Percentiles rank a stretch among this genome's conserved stretches.
Conservation (phyloP, 2,113 vertebrate genomes). For the Megalops atlanticus region DNA sequence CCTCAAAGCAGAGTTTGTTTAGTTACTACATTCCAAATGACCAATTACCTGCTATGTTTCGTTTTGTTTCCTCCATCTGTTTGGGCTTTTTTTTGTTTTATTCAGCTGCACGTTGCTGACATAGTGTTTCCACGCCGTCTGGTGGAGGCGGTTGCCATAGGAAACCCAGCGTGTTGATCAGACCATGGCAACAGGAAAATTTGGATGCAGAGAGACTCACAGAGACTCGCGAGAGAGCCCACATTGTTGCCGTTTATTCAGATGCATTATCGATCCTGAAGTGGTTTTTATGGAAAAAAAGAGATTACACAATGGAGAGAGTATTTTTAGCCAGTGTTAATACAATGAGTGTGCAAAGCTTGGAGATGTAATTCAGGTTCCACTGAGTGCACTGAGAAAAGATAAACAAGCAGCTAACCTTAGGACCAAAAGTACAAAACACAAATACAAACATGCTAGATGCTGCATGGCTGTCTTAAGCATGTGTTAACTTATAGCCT, state of each 20-base stretch:
- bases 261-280: background rate
- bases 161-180: constrained; percentile 33
- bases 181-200: background rate
- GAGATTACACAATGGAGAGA: background rate
- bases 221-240: too few species aligned
- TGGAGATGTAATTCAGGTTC: background rate
- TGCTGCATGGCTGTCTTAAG: too few species aligned
- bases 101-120: background rate
- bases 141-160: constrained; percentile 46
- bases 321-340: background rate
- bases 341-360: background rate
- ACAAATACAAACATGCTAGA: too few species aligned
- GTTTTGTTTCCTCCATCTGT: background rate
- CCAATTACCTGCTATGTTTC: background rate
- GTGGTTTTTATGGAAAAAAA: background rate
- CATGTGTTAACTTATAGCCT: too few species aligned
- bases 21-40: background rate
- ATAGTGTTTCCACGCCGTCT: constrained; percentile 33
- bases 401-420: too few species aligned
- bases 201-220: background rate
- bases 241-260: too few species aligned
- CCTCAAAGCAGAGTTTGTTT: background rate
- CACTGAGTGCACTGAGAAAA: too few species aligned
- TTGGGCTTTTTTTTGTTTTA: constrained; percentile 12
- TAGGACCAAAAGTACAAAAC: too few species aligned